Evolutionary conservation across 2,797 vertebrate species (phyloP), one percentile per base, ranked within the genome.

Genomic region (Thalassophryne amazonica): DNA sequence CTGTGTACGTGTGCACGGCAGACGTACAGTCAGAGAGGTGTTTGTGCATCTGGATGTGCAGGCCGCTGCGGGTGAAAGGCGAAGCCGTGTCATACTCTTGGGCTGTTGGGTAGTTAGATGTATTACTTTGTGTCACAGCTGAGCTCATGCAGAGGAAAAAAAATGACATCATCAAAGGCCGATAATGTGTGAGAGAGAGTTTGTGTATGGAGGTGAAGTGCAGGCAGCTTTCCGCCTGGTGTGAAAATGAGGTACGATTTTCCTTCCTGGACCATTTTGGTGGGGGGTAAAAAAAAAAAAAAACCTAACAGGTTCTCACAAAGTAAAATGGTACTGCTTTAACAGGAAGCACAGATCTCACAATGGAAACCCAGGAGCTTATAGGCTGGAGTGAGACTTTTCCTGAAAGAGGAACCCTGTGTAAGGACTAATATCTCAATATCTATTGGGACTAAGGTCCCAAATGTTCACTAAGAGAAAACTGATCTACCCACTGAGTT

Each of bases 51-150:
- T 41, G 23, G 24, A 25, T 21, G 18, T 5, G 16, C 16, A 22
- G 21, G 30, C 11, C 23, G 28, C 29, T 39, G 15, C 42, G 40
- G 10, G 16, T 56, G 13, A 43, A 42, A 33, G 51, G 45, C 41
- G 58, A 39, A 65, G 22, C 18, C 21, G 33, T 11, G 39, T 19
- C 17, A 23, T 22, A 27, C 22, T 53, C 32, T 43, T 40, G 36
- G 35, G 31, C 41, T 57, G 38, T 30, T 52, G 57, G 41, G 45
- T 40, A 37, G 13, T 59, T 56, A 32, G 48, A 69, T 33, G 37
- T 64, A 66, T 57, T 60, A 63, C 24, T 38, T 30, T 29, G 35
- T 48, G 43, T 64, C 57, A 64, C 54, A 71, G 45, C 38, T 60
- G 51, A 36, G 10, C 14, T 42, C 31, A 32, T 12, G 34, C 13